Evolutionary conservation across 2,113 vertebrate species (phyloP).

Genomic region (cattle (Bos taurus)): DNA sequence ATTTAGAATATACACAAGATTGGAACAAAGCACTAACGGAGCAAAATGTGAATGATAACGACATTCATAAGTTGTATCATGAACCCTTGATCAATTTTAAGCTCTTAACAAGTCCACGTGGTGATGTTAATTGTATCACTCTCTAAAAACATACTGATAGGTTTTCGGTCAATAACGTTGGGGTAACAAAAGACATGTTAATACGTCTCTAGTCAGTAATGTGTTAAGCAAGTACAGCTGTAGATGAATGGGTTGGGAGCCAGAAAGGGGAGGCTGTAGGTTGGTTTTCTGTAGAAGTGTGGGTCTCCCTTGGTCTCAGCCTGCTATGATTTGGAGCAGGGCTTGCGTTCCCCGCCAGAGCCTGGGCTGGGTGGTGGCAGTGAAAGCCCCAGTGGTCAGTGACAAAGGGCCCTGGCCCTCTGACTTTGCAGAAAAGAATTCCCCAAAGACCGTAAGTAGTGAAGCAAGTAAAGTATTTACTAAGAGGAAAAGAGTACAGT

Average conservation of each 20-base stretch:
- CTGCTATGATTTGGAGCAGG: background rate
- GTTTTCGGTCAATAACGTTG: background rate
- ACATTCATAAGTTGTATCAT: background rate
- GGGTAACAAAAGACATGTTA: background rate
- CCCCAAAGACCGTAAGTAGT: background rate
- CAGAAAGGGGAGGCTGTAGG: background rate
- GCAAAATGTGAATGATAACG: background rate
- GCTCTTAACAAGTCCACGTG: background rate
- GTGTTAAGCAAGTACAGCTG: background rate
- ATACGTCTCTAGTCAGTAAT: background rate
- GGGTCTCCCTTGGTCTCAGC: background rate
- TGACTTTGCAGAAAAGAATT: background rate
- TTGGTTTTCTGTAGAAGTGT: background rate
- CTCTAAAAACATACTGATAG: background rate
- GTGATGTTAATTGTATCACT: background rate
- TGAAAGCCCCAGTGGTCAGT: background rate
- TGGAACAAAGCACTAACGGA: background rate
- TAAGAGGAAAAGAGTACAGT: background rate
- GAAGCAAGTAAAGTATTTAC: background rate
- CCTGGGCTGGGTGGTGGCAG: accelerated
- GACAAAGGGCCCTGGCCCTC: background rate
- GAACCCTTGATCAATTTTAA: background rate
- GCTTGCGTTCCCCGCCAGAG: background rate
- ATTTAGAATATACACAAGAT: background rate
- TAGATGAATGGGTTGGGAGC: background rate